phyloP scores from a whole-genome alignment of 2,888 invertebrate genomes.

The Agonum fuliginosum region DNA sequence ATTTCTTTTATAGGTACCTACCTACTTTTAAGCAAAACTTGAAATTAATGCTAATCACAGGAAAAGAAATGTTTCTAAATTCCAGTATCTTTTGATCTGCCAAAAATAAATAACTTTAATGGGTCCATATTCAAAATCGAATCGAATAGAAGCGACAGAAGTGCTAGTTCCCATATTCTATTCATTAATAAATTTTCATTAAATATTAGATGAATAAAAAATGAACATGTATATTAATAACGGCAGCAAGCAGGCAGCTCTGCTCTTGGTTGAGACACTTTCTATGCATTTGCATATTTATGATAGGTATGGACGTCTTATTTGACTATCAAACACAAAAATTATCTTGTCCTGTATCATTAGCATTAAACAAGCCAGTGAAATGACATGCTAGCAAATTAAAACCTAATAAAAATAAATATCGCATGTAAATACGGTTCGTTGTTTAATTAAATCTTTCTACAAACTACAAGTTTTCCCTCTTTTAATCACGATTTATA shows the following conservation, averaged over 20 bases:
- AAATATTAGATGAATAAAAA: slow-evolving; percentile 37
- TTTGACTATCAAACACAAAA: slow-evolving; percentile 42
- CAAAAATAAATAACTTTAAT: not conserved
- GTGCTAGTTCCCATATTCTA: slow-evolving; percentile 3
- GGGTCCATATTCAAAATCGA: not conserved
- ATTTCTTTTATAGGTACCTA: no score
- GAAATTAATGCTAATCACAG: no score
- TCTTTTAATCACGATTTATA: not conserved
- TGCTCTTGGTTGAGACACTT: slow-evolving; percentile 31
- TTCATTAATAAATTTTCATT: slow-evolving; percentile 18
- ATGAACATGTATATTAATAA: slow-evolving; percentile 34
- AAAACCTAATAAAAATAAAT: slow-evolving; percentile 8
- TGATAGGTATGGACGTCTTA: slow-evolving; percentile 37
- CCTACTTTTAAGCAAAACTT: no score
- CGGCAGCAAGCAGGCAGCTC: slow-evolving; percentile 22
- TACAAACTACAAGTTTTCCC: not conserved
- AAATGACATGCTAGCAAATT: slow-evolving; percentile 1
- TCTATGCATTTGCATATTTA: slow-evolving; percentile 54
- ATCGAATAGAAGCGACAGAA: not conserved
- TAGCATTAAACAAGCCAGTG: slow-evolving; percentile 2
- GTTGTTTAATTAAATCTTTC: not conserved
- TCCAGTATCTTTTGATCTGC: no score
- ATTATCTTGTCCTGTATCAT: slow-evolving; percentile 40
- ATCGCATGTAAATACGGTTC: no score
- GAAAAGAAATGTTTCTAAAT: no score